These are phyloP conservation scores for Caracal caracal DNA, from an alignment of 2,113 vertebrate genomes.

Conservation along the genomic window DNA sequence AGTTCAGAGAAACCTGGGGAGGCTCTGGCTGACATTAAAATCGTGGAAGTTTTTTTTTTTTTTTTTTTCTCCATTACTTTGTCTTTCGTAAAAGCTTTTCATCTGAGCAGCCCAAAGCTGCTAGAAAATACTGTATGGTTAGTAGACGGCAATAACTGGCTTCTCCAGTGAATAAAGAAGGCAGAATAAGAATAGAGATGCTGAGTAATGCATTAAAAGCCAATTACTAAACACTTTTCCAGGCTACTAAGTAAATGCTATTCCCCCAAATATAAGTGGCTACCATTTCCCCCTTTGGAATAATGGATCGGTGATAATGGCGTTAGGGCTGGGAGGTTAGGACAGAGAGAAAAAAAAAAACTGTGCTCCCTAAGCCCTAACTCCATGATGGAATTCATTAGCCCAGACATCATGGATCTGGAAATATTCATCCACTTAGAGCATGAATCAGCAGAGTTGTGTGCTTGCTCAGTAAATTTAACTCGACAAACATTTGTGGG, in stretches of 20 bases:
- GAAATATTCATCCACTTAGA: slow-evolving; percentile 57
- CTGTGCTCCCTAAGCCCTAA: neutral
- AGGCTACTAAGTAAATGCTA: slow-evolving; percentile 25
- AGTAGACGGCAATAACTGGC: neutral
- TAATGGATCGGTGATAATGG: neutral
- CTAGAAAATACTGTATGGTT: slow-evolving; percentile 21
- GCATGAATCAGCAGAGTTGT: slow-evolving; percentile 58
- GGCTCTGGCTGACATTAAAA: slow-evolving; percentile 74
- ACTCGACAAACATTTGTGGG: slow-evolving; percentile 25
- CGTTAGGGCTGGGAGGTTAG: neutral
- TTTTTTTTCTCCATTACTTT: neutral
- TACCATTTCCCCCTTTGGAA: slow-evolving; percentile 15
- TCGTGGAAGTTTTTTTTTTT: neutral
- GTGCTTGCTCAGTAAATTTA: slow-evolving; percentile 36
- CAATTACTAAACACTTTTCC: neutral
- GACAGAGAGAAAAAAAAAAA: neutral
- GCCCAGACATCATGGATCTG: slow-evolving; percentile 10
- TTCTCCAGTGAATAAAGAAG: neutral
- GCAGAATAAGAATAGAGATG: neutral
- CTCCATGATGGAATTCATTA: neutral
- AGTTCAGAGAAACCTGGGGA: slow-evolving; percentile 73
- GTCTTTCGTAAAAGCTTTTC: slow-evolving; percentile 68
- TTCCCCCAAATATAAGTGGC: neutral
- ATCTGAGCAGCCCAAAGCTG: slow-evolving; percentile 47
- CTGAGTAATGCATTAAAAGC: neutral